Evolutionary conservation across 2,797 vertebrate genomes (phyloP).

Genomic region (Phrynocephalus forsythii): DNA sequence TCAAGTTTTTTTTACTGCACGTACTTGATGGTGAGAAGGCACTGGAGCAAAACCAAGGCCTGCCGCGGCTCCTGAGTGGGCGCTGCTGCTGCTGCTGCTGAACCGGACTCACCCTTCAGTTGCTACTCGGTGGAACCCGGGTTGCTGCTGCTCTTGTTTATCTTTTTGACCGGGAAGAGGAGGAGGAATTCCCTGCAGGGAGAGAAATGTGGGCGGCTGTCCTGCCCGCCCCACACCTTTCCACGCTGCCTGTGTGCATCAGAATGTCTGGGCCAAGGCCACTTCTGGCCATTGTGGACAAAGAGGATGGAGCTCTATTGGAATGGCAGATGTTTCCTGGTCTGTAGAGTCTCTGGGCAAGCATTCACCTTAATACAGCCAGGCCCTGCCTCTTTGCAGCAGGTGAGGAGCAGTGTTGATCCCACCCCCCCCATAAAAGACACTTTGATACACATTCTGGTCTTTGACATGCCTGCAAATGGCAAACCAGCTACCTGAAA

Average conservation of each 20-base stretch:
- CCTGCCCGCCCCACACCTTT: not conserved
- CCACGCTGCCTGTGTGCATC: too few species aligned
- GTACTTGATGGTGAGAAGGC: not conserved
- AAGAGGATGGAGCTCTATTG: not conserved
- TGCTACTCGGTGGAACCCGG: too few species aligned
- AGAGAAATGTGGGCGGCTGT: not conserved
- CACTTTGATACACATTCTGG: not conserved
- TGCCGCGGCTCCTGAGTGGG: not conserved
- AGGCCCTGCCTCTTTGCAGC: slow-evolving; percentile 24
- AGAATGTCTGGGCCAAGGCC: not conserved
- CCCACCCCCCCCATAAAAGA: not conserved
- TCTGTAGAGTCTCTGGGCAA: not conserved
- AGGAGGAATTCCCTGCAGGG: not conserved
- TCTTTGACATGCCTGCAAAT: slow-evolving; percentile 52
- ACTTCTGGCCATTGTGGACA: not conserved
- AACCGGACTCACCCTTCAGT: not conserved
- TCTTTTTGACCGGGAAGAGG: not conserved
- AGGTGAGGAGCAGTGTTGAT: slow-evolving; percentile 41
- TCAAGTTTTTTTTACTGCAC: too few species aligned
- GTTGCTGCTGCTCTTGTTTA: too few species aligned
- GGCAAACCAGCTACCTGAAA: slow-evolving; percentile 55
- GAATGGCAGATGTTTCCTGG: not conserved
- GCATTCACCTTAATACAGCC: slow-evolving; percentile 33
- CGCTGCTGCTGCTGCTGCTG: not conserved
- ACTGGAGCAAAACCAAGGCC: too few species aligned